Evolutionary conservation across 2,888 invertebrate genomes (phyloP), one percentile per base, ranked within the genome.

Genomic region (Drosophila fungiperda): DNA sequence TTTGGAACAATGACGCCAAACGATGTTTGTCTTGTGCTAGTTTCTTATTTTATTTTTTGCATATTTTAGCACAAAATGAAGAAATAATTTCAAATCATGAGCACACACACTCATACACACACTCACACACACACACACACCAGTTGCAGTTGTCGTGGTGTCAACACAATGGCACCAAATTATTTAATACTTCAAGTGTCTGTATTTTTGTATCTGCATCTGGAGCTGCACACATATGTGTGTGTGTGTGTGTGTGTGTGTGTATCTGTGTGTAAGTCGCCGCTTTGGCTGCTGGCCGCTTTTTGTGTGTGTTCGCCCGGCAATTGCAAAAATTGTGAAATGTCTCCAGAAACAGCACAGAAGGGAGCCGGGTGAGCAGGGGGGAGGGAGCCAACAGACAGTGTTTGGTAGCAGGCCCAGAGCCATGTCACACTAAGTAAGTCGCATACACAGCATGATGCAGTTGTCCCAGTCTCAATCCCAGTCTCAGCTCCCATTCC

Each of bases 141-240:
- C 20, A 57, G 58, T 54, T 68, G 42, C 48, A 85, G 57, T 61
- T 73, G 62, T 74, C 65, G 68, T 71, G 73, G 78, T 82, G 86
- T 80, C 89, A 84, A 80, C 89, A 90, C 89, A 90, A 87, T 87
- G 87, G 87, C 90, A 82, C 89, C 90, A 87, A 90, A 87, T 87
- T 87, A 87, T 90, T 87, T 90, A 89, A 89, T 87, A 87, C 83
- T 88, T 88, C 88, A 82, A 87, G 76, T 87, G 83, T 86, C 80
- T 86, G 80, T 71, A 54, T 64, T 60, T 50, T 40, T 29, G 29
- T 54, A 68, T 40, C 55, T 71, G 32, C 26, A 53, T 54, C 15
- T 67, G 52, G 26, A 32, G 29, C 15, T 58, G 38, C n/a, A 20
- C 64, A 3, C 57, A 3, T 68, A 61, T 38, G 12, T 58, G 23